These are phyloP conservation scores for Callinectes sapidus DNA, from an alignment of 2,888 invertebrate genomes.

Conservation along the genomic window DNA sequence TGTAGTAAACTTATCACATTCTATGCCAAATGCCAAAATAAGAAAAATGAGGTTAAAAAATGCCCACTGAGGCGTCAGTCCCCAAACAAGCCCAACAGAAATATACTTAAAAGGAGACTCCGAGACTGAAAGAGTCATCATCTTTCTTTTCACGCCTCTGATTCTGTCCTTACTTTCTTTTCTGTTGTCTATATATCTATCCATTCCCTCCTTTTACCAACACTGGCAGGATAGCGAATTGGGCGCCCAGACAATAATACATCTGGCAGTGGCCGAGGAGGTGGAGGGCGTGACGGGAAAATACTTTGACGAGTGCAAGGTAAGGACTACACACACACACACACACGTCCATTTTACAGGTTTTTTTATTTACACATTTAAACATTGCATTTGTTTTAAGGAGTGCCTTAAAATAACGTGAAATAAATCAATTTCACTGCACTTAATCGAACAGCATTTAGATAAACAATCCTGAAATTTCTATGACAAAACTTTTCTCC, in stretches of 20 bases:
- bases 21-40: too few species aligned
- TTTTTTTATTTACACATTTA: too few species aligned
- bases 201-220: background rate
- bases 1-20: too few species aligned
- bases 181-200: background rate
- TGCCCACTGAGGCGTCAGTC: too few species aligned
- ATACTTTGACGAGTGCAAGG: slow-evolving; percentile 86
- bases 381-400: too few species aligned
- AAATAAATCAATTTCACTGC: background rate
- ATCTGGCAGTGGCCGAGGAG: slow-evolving; percentile 86
- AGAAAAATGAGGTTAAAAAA: too few species aligned
- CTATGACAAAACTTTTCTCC: background rate
- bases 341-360: too few species aligned
- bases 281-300: slow-evolving; percentile 84
- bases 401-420: background rate
- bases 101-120: too few species aligned
- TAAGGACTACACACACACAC: background rate
- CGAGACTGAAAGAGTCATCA: too few species aligned
- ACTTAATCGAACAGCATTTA: background rate
- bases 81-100: too few species aligned
- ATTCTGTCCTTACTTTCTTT: background rate
- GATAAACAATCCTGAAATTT: background rate
- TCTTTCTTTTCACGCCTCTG: too few species aligned
- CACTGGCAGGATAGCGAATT: slow-evolving; percentile 76
- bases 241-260: slow-evolving; percentile 89